Evolutionary conservation across 2,888 invertebrate species (phyloP), one percentile per base, ranked within the genome.

Genomic region (Tenodera sinensis): DNA sequence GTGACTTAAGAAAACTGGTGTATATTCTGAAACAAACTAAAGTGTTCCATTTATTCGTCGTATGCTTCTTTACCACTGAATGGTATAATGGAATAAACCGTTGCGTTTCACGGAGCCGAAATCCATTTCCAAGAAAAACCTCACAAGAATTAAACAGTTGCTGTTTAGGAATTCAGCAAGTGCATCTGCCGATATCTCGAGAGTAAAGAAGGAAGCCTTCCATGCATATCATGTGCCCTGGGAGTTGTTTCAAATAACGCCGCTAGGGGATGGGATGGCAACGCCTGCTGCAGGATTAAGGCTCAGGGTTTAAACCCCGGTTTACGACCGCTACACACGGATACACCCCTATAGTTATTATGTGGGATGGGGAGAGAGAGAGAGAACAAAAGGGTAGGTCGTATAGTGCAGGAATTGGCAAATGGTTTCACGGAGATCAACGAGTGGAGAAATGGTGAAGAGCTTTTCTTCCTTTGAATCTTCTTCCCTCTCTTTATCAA

Each of bases 251-350:
- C 54, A 71, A 71, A 71, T 71, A 71, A 71, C 54, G 54, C 54
- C 54, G 54, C 54, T 71, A 25, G 54, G 54, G 54, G 54, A 25
- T 15, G 54, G 54, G 54, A 71, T 71, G 54, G 54, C 54, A 71
- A 71, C 54, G 54, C 81, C 28, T 47, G 86, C 71, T 30, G 86
- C 54, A 81, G 86, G 86, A 86, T 86, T 86, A 86, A 86, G 86
- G 86, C 86, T 30, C 86, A 47, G 86, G 86, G 86, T 86, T 86
- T 86, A 86, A 86, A 86, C 86, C 86, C 86, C 86, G 86, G 86
- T 86, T 86, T 86, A 86, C 86, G 86, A 86, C 71, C 86, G 28
- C 86, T 81, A 81, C 86, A 81, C 30, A 86, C 71, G 81, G 54
- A 86, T 81, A 86, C 54, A 28, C 86, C 81, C 27, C 30, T 71